A percentile compares a stretch with the other conserved stretches of the same genome.
phyloP scores from a whole-genome alignment of 2,888 invertebrate species.

The Polyploca ridens region DNA sequence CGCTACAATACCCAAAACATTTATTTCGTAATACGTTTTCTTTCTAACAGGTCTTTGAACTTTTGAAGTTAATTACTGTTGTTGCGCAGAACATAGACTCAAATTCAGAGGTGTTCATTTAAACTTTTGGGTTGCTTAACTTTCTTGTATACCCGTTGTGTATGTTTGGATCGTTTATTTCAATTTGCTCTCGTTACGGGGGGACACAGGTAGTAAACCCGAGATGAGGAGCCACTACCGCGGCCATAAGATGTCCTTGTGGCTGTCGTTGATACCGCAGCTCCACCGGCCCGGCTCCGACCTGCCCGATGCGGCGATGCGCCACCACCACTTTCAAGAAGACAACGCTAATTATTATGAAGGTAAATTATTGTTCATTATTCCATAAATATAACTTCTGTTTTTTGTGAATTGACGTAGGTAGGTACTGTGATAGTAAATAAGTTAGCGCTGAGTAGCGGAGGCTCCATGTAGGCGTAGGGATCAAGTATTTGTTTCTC shows the following conservation, averaged over 20 bases:
- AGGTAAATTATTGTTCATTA: slow-evolving; percentile 74
- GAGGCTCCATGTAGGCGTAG: too few species aligned
- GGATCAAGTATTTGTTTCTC: too few species aligned
- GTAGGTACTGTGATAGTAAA: too few species aligned
- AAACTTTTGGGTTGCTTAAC: slow-evolving; percentile 55
- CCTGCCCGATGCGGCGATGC: slow-evolving; percentile 91
- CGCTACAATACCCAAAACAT: background rate
- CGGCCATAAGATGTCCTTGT: slow-evolving; percentile 96
- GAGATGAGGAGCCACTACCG: slow-evolving; percentile 96
- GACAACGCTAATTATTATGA: slow-evolving; percentile 92
- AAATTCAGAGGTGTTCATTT: slow-evolving; percentile 38
- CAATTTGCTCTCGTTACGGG: slow-evolving; percentile 46
- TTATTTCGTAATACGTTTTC: slow-evolving; percentile 4
- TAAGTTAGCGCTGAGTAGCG: too few species aligned
- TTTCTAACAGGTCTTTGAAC: slow-evolving; percentile 15
- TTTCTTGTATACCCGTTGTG: slow-evolving; percentile 31
- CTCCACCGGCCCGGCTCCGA: slow-evolving; percentile 92
- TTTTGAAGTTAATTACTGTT: slow-evolving; percentile 26
- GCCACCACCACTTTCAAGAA: slow-evolving; percentile 94
- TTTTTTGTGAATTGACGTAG: too few species aligned
- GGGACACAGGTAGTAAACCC: slow-evolving; percentile 86
- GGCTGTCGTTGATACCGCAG: slow-evolving; percentile 96
- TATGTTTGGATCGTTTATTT: slow-evolving; percentile 54
- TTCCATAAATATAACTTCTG: background rate
- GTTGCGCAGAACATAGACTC: slow-evolving; percentile 24